Evolutionary conservation across 2,888 invertebrate species (phyloP), one percentile per base, ranked within the genome.

Genomic region (Elegia similella): DNA sequence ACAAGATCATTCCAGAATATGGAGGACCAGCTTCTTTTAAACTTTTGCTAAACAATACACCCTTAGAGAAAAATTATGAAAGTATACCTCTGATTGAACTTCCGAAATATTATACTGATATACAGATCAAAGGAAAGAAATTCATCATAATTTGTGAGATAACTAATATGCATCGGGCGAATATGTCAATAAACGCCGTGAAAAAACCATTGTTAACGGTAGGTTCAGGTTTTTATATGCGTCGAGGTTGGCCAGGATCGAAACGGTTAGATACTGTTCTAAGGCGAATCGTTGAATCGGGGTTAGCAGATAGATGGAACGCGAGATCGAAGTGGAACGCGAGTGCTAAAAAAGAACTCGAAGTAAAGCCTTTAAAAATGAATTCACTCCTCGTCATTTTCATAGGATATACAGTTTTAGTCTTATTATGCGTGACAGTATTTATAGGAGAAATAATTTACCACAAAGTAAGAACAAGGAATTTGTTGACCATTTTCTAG

Each of bases 61-160:
- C 54, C 2, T 44, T 55, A 55, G 54, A 55, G 34, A 46, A 44
- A 17, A 43, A 34, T 3, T 55, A 55, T 10, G 12, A 55, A 55
- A 15, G 16, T 12, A 2, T 55, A 55, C 6, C 44, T 32, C 15
- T 44, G 12, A 16, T 12, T 0, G 16, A 34, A 2, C 0, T n/a
- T 7, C 1, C n/a, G 17, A 8, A 17, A 15, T 30, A 12, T 30
- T 44, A 6, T 34, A 7, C 12, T 17, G 54, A 34, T 17, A 44
- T 55, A 8, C 3, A 16, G 0, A 5, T 3, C 23, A 30, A 32
- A n/a, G 54, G 54, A 0, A 46, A 44, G 32, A 34, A 30, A 17
- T 44, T 46, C 7, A 17, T 55, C n/a, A 17, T 55, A 30, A 2
- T 17, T 2, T 0, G 8, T 34, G 50, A 50, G 17, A 6, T 50